Base-by-base conservation (phyloP, 2,888 invertebrate genomes). In the Apamea anceps region DNA sequence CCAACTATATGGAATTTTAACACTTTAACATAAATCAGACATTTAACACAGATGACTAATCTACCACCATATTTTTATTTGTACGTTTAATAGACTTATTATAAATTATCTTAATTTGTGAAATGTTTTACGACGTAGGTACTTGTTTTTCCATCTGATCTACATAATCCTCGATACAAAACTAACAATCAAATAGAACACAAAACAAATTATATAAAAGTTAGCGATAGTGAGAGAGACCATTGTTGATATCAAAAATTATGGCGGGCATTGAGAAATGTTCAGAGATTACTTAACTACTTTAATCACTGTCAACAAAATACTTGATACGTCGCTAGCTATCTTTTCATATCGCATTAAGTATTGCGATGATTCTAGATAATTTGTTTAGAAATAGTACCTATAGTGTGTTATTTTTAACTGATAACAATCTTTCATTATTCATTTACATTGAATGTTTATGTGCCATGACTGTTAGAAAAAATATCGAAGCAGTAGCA, bases 261-360 rank as follows among this genome's bases (percentile, higher is more conserved):
- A 71, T 76, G 62, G 82, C 37, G 4, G n/a, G 37, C 32, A 71
- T 74, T 85, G 72, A 77, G 51, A 81, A 45, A 72, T 45, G 54
- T 60, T 60, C 28, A 74, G 15, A 62, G 70, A 71, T 74, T 85
- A 70, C 32, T 32, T 32, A 45, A 42, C 37, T 42, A 51, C 45
- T 82, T 77, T 77, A 74, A 76, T 78, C 66, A 77, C 65, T 75
- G 65, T 86, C 76, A 84, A 77, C 74, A 86, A 76, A 84, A 75
- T 86, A 76, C 63, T 72, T 72, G 65, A 83, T 68, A 66, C 57
- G 37, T 51, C 32, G n/a, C 62, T 57, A 67, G 71, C 45, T 84
- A 76, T 85, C 76, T 60, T 63, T 63, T 72, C 54, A 72, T 84
- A 84, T 86, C 84, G 42, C 71, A 68, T 51, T 60, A 63, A 66